phyloP scores from a whole-genome alignment of 1,140 invertebrate species.

The Neodiprion virginianus region DNA sequence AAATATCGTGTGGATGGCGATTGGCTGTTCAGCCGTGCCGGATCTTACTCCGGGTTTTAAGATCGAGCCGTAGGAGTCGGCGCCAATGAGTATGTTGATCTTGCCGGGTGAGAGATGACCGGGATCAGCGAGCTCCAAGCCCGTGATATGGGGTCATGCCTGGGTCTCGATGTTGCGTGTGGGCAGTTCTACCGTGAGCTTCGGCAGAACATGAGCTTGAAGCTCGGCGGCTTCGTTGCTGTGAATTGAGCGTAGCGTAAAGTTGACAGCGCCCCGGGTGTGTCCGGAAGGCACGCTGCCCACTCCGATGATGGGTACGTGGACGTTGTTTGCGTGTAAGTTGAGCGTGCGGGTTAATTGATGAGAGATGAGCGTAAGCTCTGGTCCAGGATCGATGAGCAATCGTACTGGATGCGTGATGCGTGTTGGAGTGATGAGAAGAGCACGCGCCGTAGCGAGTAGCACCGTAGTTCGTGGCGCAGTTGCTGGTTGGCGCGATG shows the following conservation, averaged over 20 bases:
- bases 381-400: conserved; percentile 23
- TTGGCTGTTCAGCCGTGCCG: not conserved
- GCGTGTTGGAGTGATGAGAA: too few relatives aligned
- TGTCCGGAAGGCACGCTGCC: too few relatives aligned
- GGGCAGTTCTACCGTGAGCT: not conserved
- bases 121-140: conserved; percentile 2
- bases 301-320: not conserved
- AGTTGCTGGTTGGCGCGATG: too few relatives aligned
- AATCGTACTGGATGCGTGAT: conserved; percentile 14
- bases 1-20: not conserved
- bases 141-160: not conserved
- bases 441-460: too few relatives aligned
- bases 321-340: not conserved
- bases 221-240: not conserved
- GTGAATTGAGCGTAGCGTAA: not conserved
- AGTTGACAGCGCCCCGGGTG: too few relatives aligned
- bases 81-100: conserved; percentile 6
- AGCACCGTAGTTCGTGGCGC: too few relatives aligned
- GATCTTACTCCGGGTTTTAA: not conserved
- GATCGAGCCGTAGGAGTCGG: conserved; percentile 3
- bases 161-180: not conserved
- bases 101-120: not conserved
- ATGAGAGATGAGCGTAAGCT: conserved; percentile 21
- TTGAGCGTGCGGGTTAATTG: conserved; percentile 11
- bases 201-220: not conserved